phyloP scores from a whole-genome alignment of 2,113 vertebrate genomes.

The Coptodon rendalli region DNA sequence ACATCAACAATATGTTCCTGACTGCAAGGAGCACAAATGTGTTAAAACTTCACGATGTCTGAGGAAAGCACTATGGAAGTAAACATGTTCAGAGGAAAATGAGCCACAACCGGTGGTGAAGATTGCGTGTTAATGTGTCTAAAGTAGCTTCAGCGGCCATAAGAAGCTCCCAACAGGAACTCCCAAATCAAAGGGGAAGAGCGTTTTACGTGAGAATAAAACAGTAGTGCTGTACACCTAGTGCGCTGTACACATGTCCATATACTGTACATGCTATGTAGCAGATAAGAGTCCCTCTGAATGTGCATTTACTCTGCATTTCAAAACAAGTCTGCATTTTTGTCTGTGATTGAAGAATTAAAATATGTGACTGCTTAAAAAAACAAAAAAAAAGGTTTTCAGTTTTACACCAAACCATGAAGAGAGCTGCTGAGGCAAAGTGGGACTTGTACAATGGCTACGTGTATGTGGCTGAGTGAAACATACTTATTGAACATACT shows the following conservation, averaged over 20 bases:
- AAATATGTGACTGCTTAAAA: not conserved
- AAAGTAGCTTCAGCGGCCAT: not conserved
- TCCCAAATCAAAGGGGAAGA: not conserved
- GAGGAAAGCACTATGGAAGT: not conserved
- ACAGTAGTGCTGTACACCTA: not conserved
- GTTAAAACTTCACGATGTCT: not conserved
- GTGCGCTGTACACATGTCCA: not conserved
- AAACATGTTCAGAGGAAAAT: not conserved
- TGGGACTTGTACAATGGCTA: not conserved
- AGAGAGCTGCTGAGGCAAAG: not conserved
- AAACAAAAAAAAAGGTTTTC: not conserved
- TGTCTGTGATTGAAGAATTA: not conserved
- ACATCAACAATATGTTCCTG: not conserved
- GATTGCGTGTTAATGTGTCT: not conserved
- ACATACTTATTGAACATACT: not conserved
- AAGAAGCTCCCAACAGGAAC: not conserved
- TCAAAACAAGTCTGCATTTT: not conserved
- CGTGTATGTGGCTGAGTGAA: not conserved
- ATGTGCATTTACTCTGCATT: not conserved
- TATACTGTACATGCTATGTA: not conserved
- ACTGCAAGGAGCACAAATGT: not conserved
- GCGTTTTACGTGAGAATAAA: not conserved
- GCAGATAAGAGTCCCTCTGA: not conserved
- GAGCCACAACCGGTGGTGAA: not conserved
- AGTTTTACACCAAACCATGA: not conserved